Base-by-base conservation (phyloP, 2,797 vertebrate species). In the Mormyrus proboscirostris region DNA sequence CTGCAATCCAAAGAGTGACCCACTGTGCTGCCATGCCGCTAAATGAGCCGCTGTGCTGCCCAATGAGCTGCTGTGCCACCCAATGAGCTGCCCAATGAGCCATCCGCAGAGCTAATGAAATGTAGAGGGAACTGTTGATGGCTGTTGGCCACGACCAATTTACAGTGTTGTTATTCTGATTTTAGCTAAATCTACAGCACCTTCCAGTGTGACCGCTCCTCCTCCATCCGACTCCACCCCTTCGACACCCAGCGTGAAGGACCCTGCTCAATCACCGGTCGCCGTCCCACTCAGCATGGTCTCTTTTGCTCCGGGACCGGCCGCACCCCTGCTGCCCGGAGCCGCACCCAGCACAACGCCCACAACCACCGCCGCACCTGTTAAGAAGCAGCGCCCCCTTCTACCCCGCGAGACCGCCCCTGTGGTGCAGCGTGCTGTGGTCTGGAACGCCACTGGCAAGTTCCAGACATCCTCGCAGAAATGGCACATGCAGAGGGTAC, bases 401-500 rank as follows among this genome's bases (percentile, higher is more conserved):
- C 95, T 99, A 91, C 98, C 98, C 47, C 97, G 99, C 93, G 98
- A 99, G 95, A 97, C 97, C 0, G 96, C 96, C 19, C 98, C 98
- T 0, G 98, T 98, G 69, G 97, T 98, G 92, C 98, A 99, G 95
- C 96, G 97, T 88, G 95, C 96, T 0, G 97, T 98, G 38, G 97
- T 99, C 93, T 99, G 98, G 98, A 99, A 97, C 93, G 97, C 98
- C 55, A 95, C 96, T 7, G 95, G 96, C 92, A 99, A 99, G 94
- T 99, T 99, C 95, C 98, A 99, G 95, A 99, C 97, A 0, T 98
- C 98, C 0, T 99, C 98, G 84, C 99, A 99, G 95, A 99, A 99
- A 95, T 99, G 98, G 98, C 98, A 98, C 95, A 97, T 98, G 98
- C 98, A 99, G 95, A 99, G 98, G 94, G 97, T 99, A 89, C 98